Percentiles rank a stretch among this genome's conserved stretches.
Evolutionary conservation across 2,797 vertebrate genomes (phyloP).

Genomic region (Ctenochaetus hawaiiensis): DNA sequence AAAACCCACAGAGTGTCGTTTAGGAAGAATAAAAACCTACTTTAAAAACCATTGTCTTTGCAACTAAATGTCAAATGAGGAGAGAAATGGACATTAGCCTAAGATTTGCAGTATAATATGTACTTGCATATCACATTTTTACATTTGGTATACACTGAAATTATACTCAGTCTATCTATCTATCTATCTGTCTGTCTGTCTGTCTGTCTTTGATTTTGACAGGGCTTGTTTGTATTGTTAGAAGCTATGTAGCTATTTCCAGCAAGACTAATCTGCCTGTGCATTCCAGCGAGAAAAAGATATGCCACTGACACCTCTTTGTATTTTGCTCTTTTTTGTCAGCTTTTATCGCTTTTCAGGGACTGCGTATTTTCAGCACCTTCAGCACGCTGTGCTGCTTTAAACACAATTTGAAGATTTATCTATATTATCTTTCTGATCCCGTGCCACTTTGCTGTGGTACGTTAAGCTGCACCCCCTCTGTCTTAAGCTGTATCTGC

Average conservation of each 20-base stretch:
- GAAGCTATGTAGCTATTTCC: constrained; percentile 57
- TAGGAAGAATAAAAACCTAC: constrained; percentile 30
- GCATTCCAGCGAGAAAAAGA: constrained; percentile 28
- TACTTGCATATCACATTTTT: no score
- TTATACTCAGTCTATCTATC: no score
- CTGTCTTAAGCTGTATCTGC: constrained; percentile 50
- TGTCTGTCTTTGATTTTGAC: constrained; percentile 23
- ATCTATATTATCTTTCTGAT: constrained; percentile 27
- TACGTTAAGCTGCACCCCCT: constrained; percentile 52
- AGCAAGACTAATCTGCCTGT: constrained; percentile 40
- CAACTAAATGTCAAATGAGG: constrained; percentile 7
- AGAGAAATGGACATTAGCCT: constrained; percentile 22
- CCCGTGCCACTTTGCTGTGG: constrained; percentile 13
- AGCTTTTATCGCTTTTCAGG: constrained; percentile 36
- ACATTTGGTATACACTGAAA: no score
- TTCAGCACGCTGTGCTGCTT: constrained; percentile 21
- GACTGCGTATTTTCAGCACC: constrained; percentile 41
- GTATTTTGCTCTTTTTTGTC: constrained; percentile 12
- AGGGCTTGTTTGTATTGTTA: constrained; percentile 49
- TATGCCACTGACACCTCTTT: constrained; percentile 49
- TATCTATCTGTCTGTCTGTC: no score
- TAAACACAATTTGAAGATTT: constrained; percentile 34
- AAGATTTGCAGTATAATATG: neutral
- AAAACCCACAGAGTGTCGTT: constrained; percentile 34
- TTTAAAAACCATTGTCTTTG: constrained; percentile 21